These are phyloP conservation scores for Lithophane socia DNA, from an alignment of 2,888 invertebrate species.

Conservation along the genomic window DNA sequence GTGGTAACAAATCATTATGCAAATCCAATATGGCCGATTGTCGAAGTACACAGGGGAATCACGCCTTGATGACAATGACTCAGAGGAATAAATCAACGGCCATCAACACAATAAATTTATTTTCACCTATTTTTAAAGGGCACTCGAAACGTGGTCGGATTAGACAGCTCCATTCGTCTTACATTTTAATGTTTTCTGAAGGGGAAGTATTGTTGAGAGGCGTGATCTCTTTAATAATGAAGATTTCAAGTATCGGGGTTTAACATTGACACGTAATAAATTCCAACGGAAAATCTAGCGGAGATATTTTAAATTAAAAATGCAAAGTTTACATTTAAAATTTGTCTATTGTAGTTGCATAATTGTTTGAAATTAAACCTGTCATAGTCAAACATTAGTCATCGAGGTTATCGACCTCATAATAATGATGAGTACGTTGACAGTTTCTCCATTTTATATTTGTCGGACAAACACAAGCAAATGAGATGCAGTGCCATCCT, in stretches of 20 bases:
- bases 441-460: slow-evolving; percentile 63
- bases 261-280: slow-evolving; percentile 37
- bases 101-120: slow-evolving; percentile 77
- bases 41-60: slow-evolving; percentile 67
- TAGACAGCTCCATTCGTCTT: slow-evolving; percentile 83
- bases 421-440: slow-evolving; percentile 34
- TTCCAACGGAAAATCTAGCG: slow-evolving; percentile 19
- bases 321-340: background rate
- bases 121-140: slow-evolving; percentile 76
- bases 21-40: slow-evolving; percentile 71
- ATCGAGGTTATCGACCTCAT: slow-evolving; percentile 51
- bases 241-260: slow-evolving; percentile 57
- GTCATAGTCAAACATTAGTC: slow-evolving; percentile 34
- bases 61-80: slow-evolving; percentile 71
- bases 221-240: slow-evolving; percentile 67
- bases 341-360: slow-evolving; percentile 5
- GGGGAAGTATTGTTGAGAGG: slow-evolving; percentile 56
- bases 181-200: slow-evolving; percentile 73
- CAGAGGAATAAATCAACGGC: slow-evolving; percentile 78
- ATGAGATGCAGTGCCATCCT: slow-evolving; percentile 69
- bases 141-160: slow-evolving; percentile 85
- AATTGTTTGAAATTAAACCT: slow-evolving; percentile 11
- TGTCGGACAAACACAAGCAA: slow-evolving; percentile 65
- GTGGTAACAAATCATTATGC: slow-evolving; percentile 79
- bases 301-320: slow-evolving; percentile 8